Evolutionary conservation across 2,113 vertebrate genomes (phyloP), one percentile per base, ranked within the genome.

Genomic region (Microcebus tavaratra): DNA sequence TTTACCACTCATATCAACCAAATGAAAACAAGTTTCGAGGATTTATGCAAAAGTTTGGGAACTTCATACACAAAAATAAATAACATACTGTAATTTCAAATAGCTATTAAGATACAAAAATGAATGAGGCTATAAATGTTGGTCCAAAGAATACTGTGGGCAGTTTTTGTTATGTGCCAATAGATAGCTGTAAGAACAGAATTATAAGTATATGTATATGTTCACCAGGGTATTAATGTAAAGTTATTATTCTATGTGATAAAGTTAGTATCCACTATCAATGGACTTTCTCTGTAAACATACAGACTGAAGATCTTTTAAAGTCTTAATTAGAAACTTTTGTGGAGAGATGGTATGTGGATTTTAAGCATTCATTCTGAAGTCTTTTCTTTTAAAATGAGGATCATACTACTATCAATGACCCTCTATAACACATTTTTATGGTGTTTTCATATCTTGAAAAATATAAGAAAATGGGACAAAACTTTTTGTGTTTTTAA

Each of bases 11-110:
- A 0, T 55, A 98, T 59, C 98, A 98, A 7, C 98, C 99, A 95
- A 99, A 99, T 97, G 99, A 99, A 98, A 99, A 99, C 94, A 99
- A 99, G 93, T 98, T 99, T 91, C 99, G 99, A 91, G 99, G 99
- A 86, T 99, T 99, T 97, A 98, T 99, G 98, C 99, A 99, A 18
- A 99, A 99, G 95, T 99, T 99, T 98, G 99, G 99, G 53, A 99
- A 98, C 90, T 98, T 99, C 18, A 98, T 99, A 80, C 96, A 99
- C 95, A 99, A 99, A 98, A 99, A 97, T 97, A 99, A 99, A 90
- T 99, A 98, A 98, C 91, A 93, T n/a, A 55, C 45, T 90, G 0
- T 89, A n/a, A 81, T 73, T 93, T 80, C 1, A 48, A 72, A 73
- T 72, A 57, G 95, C 59, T 55, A 18, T 95, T 89, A 96, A 96